Conservation (phyloP, 1,140 invertebrate genomes). For the Drosophila bocqueti region DNA sequence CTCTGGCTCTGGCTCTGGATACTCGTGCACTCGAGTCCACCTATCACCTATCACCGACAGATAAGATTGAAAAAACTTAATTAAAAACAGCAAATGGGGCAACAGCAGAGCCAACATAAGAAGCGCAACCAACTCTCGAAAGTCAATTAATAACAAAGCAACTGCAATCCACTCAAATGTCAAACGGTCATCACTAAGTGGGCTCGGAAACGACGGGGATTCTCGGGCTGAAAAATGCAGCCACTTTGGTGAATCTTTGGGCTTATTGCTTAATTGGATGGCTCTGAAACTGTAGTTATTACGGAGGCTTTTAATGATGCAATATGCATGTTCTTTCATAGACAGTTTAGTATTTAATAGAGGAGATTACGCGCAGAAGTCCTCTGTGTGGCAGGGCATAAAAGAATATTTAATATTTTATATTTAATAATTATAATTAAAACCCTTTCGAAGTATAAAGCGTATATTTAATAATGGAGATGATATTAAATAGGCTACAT, state of each 20-base stretch:
- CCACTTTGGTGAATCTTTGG: neutral
- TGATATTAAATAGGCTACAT: too few species aligned
- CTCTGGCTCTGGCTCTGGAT: slow-evolving; percentile 12
- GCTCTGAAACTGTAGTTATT: neutral
- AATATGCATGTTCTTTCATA: neutral
- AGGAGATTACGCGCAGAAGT: neutral
- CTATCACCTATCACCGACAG: slow-evolving; percentile 18
- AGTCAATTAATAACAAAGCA: slow-evolving; percentile 52
- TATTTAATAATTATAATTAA: too few species aligned
- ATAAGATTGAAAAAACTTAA: slow-evolving; percentile 46
- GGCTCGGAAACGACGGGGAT: slow-evolving; percentile 12
- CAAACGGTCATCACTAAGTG: slow-evolving; percentile 34
- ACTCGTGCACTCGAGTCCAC: slow-evolving; percentile 13
- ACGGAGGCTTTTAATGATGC: neutral
- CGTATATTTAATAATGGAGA: too few species aligned
- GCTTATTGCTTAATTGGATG: slow-evolving; percentile 6
- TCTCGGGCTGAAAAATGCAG: neutral
- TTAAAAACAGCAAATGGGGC: slow-evolving; percentile 51
- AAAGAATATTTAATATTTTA: too few species aligned
- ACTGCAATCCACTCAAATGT: slow-evolving; percentile 42
- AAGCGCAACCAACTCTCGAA: slow-evolving; percentile 16
- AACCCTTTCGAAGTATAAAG: too few species aligned
- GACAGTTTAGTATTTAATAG: neutral
- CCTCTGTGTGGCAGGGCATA: accelerated
- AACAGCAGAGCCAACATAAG: slow-evolving; percentile 6